Evolutionary conservation across 2,797 vertebrate genomes (phyloP), one percentile per base, ranked within the genome.

Genomic region (Eulemur albifrons): DNA sequence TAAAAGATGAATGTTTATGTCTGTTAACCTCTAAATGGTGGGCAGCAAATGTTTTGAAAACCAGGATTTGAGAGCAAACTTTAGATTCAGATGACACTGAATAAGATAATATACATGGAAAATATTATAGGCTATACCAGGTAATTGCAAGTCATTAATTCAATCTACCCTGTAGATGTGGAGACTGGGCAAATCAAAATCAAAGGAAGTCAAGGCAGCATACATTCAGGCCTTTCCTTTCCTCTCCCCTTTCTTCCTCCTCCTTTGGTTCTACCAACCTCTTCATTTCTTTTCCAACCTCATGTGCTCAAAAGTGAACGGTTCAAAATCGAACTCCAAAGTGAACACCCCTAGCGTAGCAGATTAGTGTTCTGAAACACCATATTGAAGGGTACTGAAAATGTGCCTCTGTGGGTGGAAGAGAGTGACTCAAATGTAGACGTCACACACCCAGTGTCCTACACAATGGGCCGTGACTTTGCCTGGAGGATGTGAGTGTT

Each of bases 11-110:
- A 25, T 94, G 30, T 75, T 88, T 75, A 14, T 27, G 32, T 80
- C 59, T 59, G 2, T 80, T 73, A 79, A 57, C 14, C 80, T 35
- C 43, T 72, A 77, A 72, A 7, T 80, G n/a, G 61, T 92, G 30
- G 63, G 75, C 12, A 85, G 83, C 38, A 85, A 81, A 45, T 52
- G 63, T 89, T 40, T 96, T 86, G 63, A 35, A 85, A 95, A 88
- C n/a, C 65, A 70, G 20, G 18, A 89, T 67, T 90, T 79, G 48
- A 95, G 85, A 59, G 48, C 54, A 67, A 88, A 86, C 86, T 67
- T 35, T 54, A 21, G 40, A 89, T 79, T 77, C 75, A 73, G 50
- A 63, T 73, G 48, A 92, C 11, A 32, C 27, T 40, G 52, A 77
- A 30, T 65, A 61, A 40, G 38, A 72, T 67, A 73, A 73, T 38